A percentile compares a stretch with the other conserved stretches of the same genome.
Conservation (phyloP, 2,113 vertebrate genomes). For the Centropus unirufus region DNA sequence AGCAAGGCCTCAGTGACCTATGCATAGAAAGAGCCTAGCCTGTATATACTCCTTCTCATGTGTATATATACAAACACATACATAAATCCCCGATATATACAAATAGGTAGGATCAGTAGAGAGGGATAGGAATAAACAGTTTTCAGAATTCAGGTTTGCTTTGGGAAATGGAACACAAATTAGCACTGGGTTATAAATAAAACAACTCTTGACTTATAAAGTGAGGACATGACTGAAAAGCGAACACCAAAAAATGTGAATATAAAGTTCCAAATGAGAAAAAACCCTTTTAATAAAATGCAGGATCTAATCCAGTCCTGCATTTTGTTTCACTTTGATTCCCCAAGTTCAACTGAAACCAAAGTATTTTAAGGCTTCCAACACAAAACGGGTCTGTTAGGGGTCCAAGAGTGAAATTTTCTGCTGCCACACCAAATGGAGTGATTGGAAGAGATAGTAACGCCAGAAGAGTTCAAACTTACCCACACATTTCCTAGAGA, state of each 20-base stretch:
- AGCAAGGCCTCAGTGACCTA: not conserved
- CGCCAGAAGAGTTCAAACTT: not conserved
- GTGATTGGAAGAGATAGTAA: not conserved
- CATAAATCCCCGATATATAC: not conserved
- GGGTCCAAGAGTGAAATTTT: not conserved
- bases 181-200: not conserved
- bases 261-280: not conserved
- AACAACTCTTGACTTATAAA: not conserved
- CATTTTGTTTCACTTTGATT: not conserved
- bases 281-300: not conserved
- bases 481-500: not conserved
- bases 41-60: not conserved
- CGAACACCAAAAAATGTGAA: not conserved
- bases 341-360: not conserved
- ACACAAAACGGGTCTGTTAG: not conserved
- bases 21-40: not conserved
- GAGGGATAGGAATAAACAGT: not conserved
- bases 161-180: not conserved
- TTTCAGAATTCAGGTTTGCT: not conserved
- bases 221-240: not conserved
- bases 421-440: not conserved
- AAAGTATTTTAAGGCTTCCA: not conserved
- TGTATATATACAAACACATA: not conserved
- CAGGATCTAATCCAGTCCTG: not conserved
- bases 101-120: not conserved